Conservation (phyloP, 1,140 invertebrate genomes). For the Samia ricini region DNA sequence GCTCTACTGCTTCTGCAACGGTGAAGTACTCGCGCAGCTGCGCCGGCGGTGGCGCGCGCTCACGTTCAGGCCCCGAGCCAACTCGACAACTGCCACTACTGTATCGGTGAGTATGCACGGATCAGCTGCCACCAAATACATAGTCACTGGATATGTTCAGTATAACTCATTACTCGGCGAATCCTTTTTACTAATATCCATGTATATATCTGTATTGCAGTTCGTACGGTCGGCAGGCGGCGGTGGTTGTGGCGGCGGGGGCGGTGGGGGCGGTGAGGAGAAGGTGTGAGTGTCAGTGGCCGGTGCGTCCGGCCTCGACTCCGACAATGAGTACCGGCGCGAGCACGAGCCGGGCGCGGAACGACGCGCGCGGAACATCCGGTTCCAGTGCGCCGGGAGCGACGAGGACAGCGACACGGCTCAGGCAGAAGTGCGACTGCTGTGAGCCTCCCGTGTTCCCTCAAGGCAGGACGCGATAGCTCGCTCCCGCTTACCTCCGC, state of each 20-base stretch:
- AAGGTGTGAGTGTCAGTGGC: constrained; percentile 79
- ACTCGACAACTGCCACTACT: constrained; percentile 89
- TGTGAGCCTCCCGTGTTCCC: constrained; percentile 23
- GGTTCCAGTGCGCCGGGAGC: constrained; percentile 59
- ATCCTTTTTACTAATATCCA: no score
- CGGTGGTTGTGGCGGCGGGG: constrained; percentile 77
- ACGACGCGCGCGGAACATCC: constrained; percentile 42
- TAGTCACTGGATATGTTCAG: background rate
- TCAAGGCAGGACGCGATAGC: no score
- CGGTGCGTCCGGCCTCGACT: constrained; percentile 29
- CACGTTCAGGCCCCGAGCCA: constrained; percentile 85
- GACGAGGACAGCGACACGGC: constrained; percentile 52
- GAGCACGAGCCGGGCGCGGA: constrained; percentile 22
- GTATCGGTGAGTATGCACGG: constrained; percentile 84
- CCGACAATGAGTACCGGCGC: constrained; percentile 9
- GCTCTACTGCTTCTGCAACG: constrained; percentile 97
- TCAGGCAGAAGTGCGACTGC: constrained; percentile 40
- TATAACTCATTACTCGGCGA: constrained; percentile 3
- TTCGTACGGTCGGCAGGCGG: constrained; percentile 79
- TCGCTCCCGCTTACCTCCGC: no score
- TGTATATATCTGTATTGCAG: constrained; percentile 52
- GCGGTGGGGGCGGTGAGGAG: constrained; percentile 77
- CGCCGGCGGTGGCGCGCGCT: constrained; percentile 87
- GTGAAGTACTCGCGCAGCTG: constrained; percentile 92
- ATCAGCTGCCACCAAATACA: background rate